Evolutionary conservation across 2,113 vertebrate genomes (phyloP), one percentile per base, ranked within the genome.

Genomic region (Datnioides undecimradiatus): DNA sequence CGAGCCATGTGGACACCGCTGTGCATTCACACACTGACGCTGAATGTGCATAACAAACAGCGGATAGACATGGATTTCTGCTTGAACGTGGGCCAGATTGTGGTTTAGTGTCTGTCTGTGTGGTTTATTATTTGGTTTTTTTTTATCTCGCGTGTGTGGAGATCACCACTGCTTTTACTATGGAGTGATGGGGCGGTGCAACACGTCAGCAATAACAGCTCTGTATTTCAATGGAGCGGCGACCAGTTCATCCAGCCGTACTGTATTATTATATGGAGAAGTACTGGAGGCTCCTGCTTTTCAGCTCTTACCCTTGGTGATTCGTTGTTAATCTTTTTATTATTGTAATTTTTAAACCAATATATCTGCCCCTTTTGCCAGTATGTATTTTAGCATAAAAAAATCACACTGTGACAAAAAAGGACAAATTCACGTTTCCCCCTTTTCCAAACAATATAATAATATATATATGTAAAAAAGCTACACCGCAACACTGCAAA

Each of bases 201-300:
- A 97, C 97, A 97, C 97, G 97, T 97, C 97, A 97, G 96, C 97
- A 94, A 79, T 92, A 52, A 57, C 63, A 45, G 73, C 54, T 55
- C 49, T 8, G 36, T 54, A 16, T 40, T 38, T 34, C 41, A 38
- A 58, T 51, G 65, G 64, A 46, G 62, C 46, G 70, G 66, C 11
- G 54, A 43, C 43, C 43, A 41, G 17, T 62, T 54, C 54, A 43
- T 14, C 54, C 41, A 68, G 9, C 4, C 46, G 23, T 5, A 13
- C 48, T 51, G 48, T 25, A 5, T 51, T 5, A 13, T 23, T 51
- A 23, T 25, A 5, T 51, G 48, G 2, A 25, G 46, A 2, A 25
- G 8, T 9, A 27, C 60, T 33, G 33, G 40, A 57, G n/a, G 7
- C n/a, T 59, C 34, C 0, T 1, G 25, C 4, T 21, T 33, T 63